These are phyloP conservation scores for Therioaphis trifolii DNA, from an alignment of 2,888 invertebrate genomes.

Conservation along the genomic window DNA sequence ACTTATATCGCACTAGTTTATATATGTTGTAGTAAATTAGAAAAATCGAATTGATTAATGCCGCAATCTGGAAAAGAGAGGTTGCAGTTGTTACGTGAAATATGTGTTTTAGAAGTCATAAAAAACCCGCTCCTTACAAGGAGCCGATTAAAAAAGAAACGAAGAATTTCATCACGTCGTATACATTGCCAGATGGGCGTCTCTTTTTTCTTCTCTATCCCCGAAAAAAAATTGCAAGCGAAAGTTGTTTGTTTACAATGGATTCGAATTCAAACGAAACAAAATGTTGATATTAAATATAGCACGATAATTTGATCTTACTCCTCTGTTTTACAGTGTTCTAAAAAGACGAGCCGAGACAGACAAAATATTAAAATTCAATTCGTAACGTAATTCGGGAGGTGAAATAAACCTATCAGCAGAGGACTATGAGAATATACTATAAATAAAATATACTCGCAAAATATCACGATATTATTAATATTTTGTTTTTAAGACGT, in stretches of 20 bases:
- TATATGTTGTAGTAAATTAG: no score
- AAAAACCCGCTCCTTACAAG: neutral
- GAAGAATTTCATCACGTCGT: conserved; percentile 20
- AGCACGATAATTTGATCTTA: neutral
- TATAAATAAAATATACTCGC: no score
- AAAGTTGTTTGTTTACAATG: conserved; percentile 9
- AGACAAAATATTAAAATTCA: no score
- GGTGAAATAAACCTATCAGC: no score
- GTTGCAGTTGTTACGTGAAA: neutral
- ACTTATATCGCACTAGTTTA: neutral
- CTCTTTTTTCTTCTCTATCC: neutral
- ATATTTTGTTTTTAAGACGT: no score
- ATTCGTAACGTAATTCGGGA: no score
- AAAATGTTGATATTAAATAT: neutral
- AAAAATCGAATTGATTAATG: neutral
- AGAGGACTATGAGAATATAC: no score
- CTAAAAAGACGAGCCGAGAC: no score
- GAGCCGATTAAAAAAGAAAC: conserved; percentile 8
- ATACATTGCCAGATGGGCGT: conserved; percentile 5
- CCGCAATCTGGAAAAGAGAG: neutral
- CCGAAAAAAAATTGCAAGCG: neutral
- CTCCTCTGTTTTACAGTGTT: no score
- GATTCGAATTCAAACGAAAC: neutral
- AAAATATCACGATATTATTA: no score
- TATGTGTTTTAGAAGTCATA: neutral